phyloP scores from a whole-genome alignment of 1,140 invertebrate species.

The Frieseomelitta varia region DNA sequence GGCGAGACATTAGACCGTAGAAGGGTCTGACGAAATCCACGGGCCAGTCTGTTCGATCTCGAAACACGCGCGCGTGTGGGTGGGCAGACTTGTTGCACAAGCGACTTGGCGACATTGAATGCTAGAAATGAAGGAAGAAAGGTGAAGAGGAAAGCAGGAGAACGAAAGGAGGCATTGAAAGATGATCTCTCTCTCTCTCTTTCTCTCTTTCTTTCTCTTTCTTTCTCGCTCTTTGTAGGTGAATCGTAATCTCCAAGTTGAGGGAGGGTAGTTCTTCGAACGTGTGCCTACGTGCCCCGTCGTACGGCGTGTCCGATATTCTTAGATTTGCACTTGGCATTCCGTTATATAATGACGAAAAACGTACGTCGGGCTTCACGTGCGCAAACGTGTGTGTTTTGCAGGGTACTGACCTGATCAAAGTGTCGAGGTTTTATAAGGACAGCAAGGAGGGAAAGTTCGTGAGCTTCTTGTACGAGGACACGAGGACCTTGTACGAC shows the following conservation, averaged over 20 bases:
- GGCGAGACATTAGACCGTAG: neutral
- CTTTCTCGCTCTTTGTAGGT: no score
- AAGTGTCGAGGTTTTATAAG: conserved; percentile 95
- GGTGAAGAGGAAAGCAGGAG: no score
- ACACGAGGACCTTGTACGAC: conserved; percentile 95
- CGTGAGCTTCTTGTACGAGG: conserved; percentile 92
- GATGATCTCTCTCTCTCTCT: neutral
- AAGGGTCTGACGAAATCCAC: conserved; percentile 27
- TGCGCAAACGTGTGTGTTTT: conserved; percentile 64
- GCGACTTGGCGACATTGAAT: conserved; percentile 41
- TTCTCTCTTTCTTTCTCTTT: no score
- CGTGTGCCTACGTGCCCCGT: no score
- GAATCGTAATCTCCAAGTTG: neutral
- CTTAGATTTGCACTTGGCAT: conserved; percentile 61
- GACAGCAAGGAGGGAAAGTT: conserved; percentile 96
- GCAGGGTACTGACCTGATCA: conserved; percentile 94
- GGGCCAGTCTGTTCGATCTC: neutral
- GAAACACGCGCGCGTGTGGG: conserved; percentile 42
- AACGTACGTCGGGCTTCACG: conserved; percentile 30
- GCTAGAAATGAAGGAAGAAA: neutral
- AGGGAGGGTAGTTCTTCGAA: neutral
- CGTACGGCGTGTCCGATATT: conserved; percentile 46
- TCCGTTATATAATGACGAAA: conserved; percentile 53
- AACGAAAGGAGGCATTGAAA: neutral
- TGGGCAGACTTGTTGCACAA: conserved; percentile 58